phyloP scores from a whole-genome alignment of 2,113 vertebrate genomes.

The Pelecanoides urinatrix region DNA sequence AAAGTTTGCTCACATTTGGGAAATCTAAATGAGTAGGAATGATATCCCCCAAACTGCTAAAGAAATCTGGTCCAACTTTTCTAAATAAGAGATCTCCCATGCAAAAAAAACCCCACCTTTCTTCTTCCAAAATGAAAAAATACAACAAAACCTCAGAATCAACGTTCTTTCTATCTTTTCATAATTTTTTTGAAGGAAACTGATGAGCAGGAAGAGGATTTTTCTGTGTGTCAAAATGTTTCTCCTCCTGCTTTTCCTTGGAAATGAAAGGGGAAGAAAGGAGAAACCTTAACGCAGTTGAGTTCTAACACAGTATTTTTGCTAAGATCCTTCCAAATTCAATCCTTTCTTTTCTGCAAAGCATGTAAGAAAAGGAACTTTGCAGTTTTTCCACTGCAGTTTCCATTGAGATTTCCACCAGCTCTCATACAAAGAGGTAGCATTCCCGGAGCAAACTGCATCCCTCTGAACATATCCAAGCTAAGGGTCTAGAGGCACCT shows the following conservation, averaged over 20 bases:
- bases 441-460: neutral
- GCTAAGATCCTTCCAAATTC: neutral
- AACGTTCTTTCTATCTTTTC: neutral
- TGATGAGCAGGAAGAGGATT: neutral
- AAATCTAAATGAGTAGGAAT: neutral
- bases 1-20: neutral
- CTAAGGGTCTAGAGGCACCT: neutral
- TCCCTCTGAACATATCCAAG: neutral
- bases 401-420: neutral
- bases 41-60: neutral
- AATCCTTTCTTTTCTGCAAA: neutral
- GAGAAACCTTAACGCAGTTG: neutral
- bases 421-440: neutral
- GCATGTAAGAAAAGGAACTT: neutral
- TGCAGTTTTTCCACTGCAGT: neutral
- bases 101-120: neutral
- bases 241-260: neutral
- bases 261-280: neutral
- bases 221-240: neutral
- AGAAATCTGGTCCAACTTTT: neutral
- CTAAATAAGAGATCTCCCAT: neutral
- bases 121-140: neutral
- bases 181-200: neutral
- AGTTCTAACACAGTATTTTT: neutral
- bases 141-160: neutral